Base-by-base conservation (phyloP, 2,113 vertebrate species). In the Glaucidium brasilianum region DNA sequence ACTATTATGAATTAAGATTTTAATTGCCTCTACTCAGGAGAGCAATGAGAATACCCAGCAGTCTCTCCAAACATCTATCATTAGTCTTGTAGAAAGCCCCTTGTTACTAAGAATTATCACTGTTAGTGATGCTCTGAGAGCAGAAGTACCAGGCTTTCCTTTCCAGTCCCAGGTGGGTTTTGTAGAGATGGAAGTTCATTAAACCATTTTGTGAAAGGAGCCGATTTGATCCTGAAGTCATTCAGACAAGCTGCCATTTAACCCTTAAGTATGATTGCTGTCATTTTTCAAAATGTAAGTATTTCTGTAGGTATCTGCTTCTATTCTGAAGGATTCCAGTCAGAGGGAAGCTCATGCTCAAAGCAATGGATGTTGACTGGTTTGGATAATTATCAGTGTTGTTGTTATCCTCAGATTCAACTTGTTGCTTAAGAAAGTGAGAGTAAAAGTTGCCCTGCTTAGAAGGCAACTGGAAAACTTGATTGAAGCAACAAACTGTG, bases 381-480 rank as follows among this genome's bases (percentile, higher is more conserved):
- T 84, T 76, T 75, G 34, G 27, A 41, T 64, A 79, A 73, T 66
- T 76, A 62, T 32, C 22, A 34, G 22, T 63, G 29, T 76, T 90
- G 19, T 9, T 37, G 11, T 64, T 95, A 47, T 50, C 49, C 39
- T 79, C 73, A 53, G 34, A 79, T 55, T 73, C 87, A 90, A 82
- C n/a, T 91, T 50, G 23, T 58, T 92, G 69, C 58, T 83, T 88
- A 85, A 83, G 50, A 94, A 88, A 91, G 30, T 56, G 30, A 77
- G 34, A 64, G 16, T 67, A 66, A 86, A 86, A 96, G 49, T 30
- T 53, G 19, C 76, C 45, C 37, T 90, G n/a, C 67, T 68, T 71
- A 82, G 78, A 95, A 88, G 59, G 34, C 37, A 89, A 92, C 41
- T 26, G 14, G 49, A 64, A 93, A 92, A 91, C 81, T 96, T 96